Evolutionary conservation across 2,797 vertebrate genomes (phyloP).

Genomic region (Microctenopoma lineatum): DNA sequence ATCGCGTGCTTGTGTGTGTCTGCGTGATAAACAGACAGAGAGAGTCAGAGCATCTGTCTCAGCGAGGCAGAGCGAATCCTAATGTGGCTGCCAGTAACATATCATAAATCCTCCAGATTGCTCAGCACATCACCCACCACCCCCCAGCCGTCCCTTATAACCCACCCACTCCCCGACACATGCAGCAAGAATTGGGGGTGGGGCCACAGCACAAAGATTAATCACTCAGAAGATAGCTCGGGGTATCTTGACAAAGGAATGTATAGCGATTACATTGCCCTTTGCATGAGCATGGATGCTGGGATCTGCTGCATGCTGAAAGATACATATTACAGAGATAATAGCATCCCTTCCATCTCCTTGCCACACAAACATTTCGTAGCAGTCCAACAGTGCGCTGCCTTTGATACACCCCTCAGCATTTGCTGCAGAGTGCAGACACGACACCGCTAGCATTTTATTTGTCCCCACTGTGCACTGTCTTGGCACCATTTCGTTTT

Average conservation of each 20-base stretch:
- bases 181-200: conserved; percentile 36
- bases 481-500: conserved; percentile 33
- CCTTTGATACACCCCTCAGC: conserved; percentile 51
- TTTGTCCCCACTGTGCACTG: conserved; percentile 52
- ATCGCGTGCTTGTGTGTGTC: conserved; percentile 42
- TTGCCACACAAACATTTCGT: conserved; percentile 50
- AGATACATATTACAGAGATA: conserved; percentile 38
- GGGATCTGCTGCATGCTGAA: conserved; percentile 27
- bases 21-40: conserved; percentile 64
- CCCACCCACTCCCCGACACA: conserved; percentile 22
- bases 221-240: conserved; percentile 35
- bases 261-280: conserved; percentile 46
- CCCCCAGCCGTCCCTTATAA: conserved; percentile 7
- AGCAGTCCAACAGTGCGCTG: conserved; percentile 35
- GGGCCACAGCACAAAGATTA: conserved; percentile 37
- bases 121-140: conserved; percentile 26
- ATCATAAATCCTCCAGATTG: conserved; percentile 75
- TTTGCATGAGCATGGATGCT: conserved; percentile 30
- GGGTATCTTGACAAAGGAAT: conserved; percentile 53
- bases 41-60: conserved; percentile 66
- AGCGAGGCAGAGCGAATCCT: conserved; percentile 64
- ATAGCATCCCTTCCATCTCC: conserved; percentile 43
- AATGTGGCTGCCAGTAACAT: conserved; percentile 64
- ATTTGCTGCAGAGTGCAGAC: conserved; percentile 66
- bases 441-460: conserved; percentile 45